Conservation (phyloP, 2,113 vertebrate species). For the Notarius quadriscutis region DNA sequence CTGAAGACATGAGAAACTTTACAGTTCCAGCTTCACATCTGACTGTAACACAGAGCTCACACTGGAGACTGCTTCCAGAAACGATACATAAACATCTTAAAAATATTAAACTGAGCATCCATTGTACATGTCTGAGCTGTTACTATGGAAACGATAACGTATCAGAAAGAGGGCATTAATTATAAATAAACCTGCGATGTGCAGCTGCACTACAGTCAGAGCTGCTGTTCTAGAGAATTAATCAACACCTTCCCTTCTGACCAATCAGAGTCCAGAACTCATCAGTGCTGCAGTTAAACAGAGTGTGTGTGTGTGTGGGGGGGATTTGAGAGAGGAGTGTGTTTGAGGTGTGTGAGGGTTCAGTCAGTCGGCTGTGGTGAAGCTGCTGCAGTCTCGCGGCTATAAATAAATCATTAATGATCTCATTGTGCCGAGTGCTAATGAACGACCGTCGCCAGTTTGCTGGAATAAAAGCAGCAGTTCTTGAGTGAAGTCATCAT, state of each 20-base stretch:
- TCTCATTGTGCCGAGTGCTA: constrained; percentile 64
- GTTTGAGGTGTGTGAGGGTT: not conserved
- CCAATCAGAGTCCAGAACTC: not conserved
- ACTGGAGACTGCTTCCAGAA: not conserved
- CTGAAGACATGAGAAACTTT: too few species aligned
- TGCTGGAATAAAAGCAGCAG: constrained; percentile 42
- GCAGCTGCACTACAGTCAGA: not conserved
- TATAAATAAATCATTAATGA: constrained; percentile 63
- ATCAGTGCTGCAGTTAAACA: not conserved
- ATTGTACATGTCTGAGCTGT: not conserved
- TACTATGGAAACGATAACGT: not conserved
- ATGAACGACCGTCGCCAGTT: constrained; percentile 52
- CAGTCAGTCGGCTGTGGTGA: not conserved
- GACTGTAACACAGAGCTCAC: not conserved
- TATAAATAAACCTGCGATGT: not conserved
- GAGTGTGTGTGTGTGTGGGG: too few species aligned
- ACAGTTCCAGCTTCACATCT: not conserved
- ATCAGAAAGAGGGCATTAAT: not conserved
- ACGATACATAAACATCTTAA: not conserved
- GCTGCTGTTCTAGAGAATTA: not conserved
- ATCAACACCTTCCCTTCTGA: not conserved
- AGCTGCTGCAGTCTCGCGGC: not conserved
- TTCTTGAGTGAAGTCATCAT: constrained; percentile 47
- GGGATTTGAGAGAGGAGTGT: not conserved
- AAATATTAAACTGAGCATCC: too few species aligned